Evolutionary conservation across 2,888 invertebrate genomes (phyloP).

Genomic region (Pachymerium ferrugineum): DNA sequence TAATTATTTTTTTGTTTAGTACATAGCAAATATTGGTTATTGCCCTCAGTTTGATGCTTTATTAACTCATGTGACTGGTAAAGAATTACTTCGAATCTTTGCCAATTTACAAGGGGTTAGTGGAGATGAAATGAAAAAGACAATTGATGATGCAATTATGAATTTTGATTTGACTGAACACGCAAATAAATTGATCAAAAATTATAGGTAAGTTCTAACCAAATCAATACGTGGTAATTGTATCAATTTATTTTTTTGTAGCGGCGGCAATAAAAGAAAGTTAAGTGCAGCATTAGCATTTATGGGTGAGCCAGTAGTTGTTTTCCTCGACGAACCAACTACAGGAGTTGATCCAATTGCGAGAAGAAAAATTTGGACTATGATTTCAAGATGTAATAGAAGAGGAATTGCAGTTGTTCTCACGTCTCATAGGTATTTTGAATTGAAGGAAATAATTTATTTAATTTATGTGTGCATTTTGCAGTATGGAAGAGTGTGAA

Average conservation of each 20-base stretch:
- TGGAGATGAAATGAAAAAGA: slow-evolving; percentile 41
- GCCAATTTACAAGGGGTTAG: slow-evolving; percentile 66
- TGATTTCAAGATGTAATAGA: slow-evolving; percentile 53
- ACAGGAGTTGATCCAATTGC: slow-evolving; percentile 66
- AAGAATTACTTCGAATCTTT: slow-evolving; percentile 65
- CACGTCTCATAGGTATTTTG: slow-evolving; percentile 60
- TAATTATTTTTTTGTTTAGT: slow-evolving; percentile 50
- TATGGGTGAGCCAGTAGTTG: slow-evolving; percentile 61
- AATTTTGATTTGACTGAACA: slow-evolving; percentile 39
- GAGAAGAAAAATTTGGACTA: slow-evolving; percentile 60
- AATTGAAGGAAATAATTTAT: too few species aligned
- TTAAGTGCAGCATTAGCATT: slow-evolving; percentile 69
- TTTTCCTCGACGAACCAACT: slow-evolving; percentile 70
- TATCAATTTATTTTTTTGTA: slow-evolving; percentile 49
- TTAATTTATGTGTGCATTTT: too few species aligned
- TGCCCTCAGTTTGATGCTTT: slow-evolving; percentile 85
- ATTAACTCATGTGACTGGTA: slow-evolving; percentile 68
- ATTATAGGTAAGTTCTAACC: slow-evolving; percentile 40
- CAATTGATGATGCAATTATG: slow-evolving; percentile 41
- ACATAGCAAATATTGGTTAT: slow-evolving; percentile 70
- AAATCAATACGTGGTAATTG: neutral
- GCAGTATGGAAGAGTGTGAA: slow-evolving; percentile 33
- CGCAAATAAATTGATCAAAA: slow-evolving; percentile 42
- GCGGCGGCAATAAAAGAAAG: slow-evolving; percentile 74
- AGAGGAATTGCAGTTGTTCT: slow-evolving; percentile 58